Conservation (phyloP, 2,888 invertebrate genomes). For the Spisula solida region DNA sequence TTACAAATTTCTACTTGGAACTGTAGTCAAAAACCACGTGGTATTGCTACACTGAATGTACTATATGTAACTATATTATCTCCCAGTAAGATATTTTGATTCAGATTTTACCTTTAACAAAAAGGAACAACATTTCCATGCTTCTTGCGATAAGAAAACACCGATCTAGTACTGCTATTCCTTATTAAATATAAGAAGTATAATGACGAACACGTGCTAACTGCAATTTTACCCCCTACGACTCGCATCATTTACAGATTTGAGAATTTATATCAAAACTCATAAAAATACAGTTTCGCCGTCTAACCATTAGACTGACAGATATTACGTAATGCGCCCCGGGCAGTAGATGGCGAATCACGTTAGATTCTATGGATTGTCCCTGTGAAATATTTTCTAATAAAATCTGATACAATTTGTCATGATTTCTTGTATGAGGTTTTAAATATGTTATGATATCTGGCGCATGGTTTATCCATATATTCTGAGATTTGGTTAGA, state of each 20-base stretch:
- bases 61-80: too few relatives aligned
- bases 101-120: background rate
- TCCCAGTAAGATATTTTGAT: too few relatives aligned
- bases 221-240: conserved; percentile 42
- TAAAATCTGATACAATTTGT: conserved; percentile 29
- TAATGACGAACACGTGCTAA: conserved; percentile 64
- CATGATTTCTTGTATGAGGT: conserved; percentile 3
- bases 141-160: background rate
- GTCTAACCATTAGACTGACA: conserved; percentile 55
- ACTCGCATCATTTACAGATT: conserved; percentile 40
- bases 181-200: conserved; percentile 31
- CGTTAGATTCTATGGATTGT: conserved; percentile 30
- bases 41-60: too few relatives aligned
- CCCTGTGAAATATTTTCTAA: background rate
- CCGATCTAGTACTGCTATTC: background rate
- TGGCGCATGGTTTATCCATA: background rate
- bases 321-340: conserved; percentile 27
- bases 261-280: conserved; percentile 59
- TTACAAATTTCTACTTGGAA: too few relatives aligned
- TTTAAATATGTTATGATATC: background rate
- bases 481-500: background rate
- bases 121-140: background rate
- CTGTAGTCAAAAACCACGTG: too few relatives aligned
- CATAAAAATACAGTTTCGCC: conserved; percentile 54
- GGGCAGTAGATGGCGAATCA: conserved; percentile 5